phyloP scores from a whole-genome alignment of 2,888 invertebrate species.

The Julus scanicus region DNA sequence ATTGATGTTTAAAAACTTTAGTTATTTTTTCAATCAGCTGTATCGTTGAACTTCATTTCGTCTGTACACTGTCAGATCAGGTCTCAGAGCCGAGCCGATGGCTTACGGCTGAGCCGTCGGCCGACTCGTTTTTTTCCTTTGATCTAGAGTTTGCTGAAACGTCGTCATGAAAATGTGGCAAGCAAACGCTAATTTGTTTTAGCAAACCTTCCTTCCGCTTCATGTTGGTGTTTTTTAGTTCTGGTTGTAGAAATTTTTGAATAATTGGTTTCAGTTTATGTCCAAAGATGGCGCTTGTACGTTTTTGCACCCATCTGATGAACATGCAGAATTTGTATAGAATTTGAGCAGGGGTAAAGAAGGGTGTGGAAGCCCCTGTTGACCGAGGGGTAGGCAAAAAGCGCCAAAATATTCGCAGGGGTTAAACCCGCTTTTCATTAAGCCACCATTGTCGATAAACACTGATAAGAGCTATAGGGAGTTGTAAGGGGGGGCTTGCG shows the following conservation, averaged over 20 bases:
- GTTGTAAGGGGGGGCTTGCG: background rate
- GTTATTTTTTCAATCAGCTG: too few relatives aligned
- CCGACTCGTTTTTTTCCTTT: too few relatives aligned
- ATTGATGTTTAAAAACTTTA: too few relatives aligned
- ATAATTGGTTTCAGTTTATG: background rate
- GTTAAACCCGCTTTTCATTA: constrained; percentile 27
- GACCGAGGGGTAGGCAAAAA: background rate
- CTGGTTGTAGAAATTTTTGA: background rate
- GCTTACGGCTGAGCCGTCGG: too few relatives aligned
- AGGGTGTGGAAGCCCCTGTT: constrained; percentile 36
- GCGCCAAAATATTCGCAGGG: constrained; percentile 12
- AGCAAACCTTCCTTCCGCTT: too few relatives aligned
- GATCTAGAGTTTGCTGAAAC: too few relatives aligned
- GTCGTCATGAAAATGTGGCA: too few relatives aligned
- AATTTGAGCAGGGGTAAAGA: background rate
- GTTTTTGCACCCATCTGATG: background rate
- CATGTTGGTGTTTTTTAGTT: too few relatives aligned
- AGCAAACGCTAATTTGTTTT: too few relatives aligned
- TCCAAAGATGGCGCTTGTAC: background rate
- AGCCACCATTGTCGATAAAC: constrained; percentile 42
- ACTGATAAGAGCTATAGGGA: constrained; percentile 4
- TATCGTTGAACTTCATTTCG: too few relatives aligned
- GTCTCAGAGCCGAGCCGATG: too few relatives aligned
- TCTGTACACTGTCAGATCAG: too few relatives aligned
- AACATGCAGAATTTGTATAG: background rate